A percentile compares a stretch with the other conserved stretches of the same genome.
Evolutionary conservation across 2,888 invertebrate species (phyloP).

Genomic region (Loripinus fragilis): DNA sequence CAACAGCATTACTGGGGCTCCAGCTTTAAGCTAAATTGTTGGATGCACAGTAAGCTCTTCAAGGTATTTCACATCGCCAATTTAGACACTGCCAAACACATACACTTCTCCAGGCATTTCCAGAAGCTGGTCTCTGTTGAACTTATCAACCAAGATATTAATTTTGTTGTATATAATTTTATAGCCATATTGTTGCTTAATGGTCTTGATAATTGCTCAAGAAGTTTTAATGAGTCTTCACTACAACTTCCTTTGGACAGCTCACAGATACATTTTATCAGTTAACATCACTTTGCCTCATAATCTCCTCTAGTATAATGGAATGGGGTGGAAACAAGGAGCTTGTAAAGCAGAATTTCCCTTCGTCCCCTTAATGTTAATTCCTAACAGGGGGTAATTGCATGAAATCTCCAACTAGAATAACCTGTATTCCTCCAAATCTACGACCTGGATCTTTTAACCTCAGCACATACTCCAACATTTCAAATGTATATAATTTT

Average conservation of each 20-base stretch:
- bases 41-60: constrained; percentile 7
- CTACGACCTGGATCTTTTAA: constrained; percentile 20
- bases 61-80: constrained; percentile 26
- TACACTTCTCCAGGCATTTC: constrained; percentile 24
- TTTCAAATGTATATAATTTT: constrained; percentile 41
- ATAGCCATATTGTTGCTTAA: constrained; percentile 18
- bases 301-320: no score
- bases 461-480: constrained; percentile 35
- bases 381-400: constrained; percentile 41
- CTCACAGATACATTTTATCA: constrained; percentile 18
- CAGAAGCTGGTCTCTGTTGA: constrained; percentile 23
- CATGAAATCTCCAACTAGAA: constrained; percentile 29
- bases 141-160: constrained; percentile 40
- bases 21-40: constrained; percentile 32
- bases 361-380: constrained; percentile 25
- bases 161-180: constrained; percentile 46
- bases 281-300: neutral
- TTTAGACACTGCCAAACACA: constrained; percentile 26
- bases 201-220: constrained; percentile 2
- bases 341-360: constrained; percentile 31
- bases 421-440: constrained; percentile 34
- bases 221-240: neutral
- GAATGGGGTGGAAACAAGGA: no score
- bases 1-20: constrained; percentile 29
- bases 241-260: constrained; percentile 20